phyloP scores from a whole-genome alignment of 2,888 invertebrate genomes.

The Mermis nigrescens region DNA sequence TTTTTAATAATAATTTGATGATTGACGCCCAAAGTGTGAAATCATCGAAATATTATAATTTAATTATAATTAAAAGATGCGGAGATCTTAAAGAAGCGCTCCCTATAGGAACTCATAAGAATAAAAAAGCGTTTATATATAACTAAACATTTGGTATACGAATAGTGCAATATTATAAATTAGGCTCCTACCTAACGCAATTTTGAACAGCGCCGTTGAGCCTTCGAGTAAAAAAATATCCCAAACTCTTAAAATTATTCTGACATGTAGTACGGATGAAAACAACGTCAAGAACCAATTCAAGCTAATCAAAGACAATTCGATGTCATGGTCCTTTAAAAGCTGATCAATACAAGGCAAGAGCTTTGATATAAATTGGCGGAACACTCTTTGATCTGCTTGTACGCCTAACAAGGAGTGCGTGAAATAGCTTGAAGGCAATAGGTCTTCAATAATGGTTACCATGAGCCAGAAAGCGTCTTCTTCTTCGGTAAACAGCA shows the following conservation, averaged over 20 bases:
- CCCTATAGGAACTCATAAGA: no score
- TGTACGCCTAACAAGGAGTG: slow-evolving; percentile 68
- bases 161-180: no score
- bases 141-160: no score
- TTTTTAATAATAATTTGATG: no score
- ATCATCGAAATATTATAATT: no score
- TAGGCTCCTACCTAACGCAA: slow-evolving; percentile 66
- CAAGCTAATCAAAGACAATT: slow-evolving; percentile 77
- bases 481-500: slow-evolving; percentile 88
- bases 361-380: slow-evolving; percentile 69
- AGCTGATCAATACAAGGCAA: slow-evolving; percentile 62
- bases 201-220: slow-evolving; percentile 75
- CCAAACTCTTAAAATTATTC: slow-evolving; percentile 78
- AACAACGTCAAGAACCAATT: slow-evolving; percentile 95
- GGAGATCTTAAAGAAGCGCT: no score
- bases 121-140: no score
- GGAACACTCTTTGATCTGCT: slow-evolving; percentile 85
- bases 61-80: no score
- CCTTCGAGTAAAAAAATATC: slow-evolving; percentile 92
- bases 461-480: slow-evolving; percentile 98
- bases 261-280: slow-evolving; percentile 87
- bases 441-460: slow-evolving; percentile 86
- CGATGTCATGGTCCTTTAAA: slow-evolving; percentile 65
- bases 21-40: no score
- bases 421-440: slow-evolving; percentile 91